Evolutionary conservation across 2,797 vertebrate species (phyloP), one percentile per base, ranked within the genome.

Genomic region (Argya squamiceps): DNA sequence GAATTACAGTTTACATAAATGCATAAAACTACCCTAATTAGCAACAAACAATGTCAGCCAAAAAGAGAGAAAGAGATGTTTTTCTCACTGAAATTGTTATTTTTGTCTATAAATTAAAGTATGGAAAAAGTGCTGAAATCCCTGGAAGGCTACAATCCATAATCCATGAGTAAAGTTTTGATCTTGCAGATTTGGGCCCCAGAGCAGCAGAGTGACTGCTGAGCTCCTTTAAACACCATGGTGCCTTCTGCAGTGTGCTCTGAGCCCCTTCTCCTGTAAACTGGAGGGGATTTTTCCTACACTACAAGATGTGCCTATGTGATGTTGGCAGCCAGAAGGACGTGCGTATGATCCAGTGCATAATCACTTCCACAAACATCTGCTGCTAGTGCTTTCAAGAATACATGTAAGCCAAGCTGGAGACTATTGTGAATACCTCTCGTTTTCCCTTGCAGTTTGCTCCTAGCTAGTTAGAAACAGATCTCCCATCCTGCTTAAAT

Each of bases 301-400:
- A 1, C 53, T 55, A 34, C 43, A 59, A 60, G 81, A 59, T 65
- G 67, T 26, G 15, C 49, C 19, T 77, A 43, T 89, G 83, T 44
- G 41, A 63, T 71, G 81, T 56, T 11, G 37, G 91, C 92, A 73
- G 84, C 55, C 74, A 85, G 79, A 67, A 81, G 60, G 84, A 91
- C 65, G 46, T 67, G 75, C 5, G 4, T 64, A 58, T 89, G 88
- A 94, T 67, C 77, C 94, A 67, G 32, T 10, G 37, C 70, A 50
- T 94, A 90, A 92, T 88, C 68, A 64, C 88, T 94, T 92, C 96
- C 92, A 84, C 89, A 76, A 95, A 67, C 83, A 73, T 94, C 70
- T 94, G 88, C 80, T 80, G 60, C 84, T 70, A 23, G 64, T 68
- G 56, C 26, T 70, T 93, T 92, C 70, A 83, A 87, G 93, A 68